phyloP scores from a whole-genome alignment of 2,797 vertebrate species.

The Acanthurus leucopareius region DNA sequence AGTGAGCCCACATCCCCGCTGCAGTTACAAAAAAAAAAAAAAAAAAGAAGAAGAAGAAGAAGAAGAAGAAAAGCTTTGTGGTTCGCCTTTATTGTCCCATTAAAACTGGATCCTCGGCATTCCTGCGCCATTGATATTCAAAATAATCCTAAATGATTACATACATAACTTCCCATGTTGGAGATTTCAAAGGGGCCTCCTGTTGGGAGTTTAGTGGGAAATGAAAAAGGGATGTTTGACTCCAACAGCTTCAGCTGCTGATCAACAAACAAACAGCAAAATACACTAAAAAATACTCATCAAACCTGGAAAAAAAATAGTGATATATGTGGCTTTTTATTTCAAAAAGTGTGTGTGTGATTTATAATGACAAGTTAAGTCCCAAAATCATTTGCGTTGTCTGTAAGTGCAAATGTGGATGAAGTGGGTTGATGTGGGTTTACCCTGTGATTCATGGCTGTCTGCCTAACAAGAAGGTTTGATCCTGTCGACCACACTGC shows the following conservation, averaged over 20 bases:
- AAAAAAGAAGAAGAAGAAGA: conserved; percentile 35
- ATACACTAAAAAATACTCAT: conserved; percentile 30
- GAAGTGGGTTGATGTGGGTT: conserved; percentile 56
- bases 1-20: conserved; percentile 73
- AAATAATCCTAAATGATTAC: conserved; percentile 77
- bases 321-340: conserved; percentile 1
- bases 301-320: not conserved
- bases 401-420: conserved; percentile 32
- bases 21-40: conserved; percentile 59
- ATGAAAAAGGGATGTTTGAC: conserved; percentile 48
- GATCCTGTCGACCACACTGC: conserved; percentile 69
- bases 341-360: not conserved
- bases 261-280: conserved; percentile 47
- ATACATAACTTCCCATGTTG: conserved; percentile 71
- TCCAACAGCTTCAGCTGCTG: conserved; percentile 41
- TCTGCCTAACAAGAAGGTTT: conserved; percentile 61
- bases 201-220: conserved; percentile 48
- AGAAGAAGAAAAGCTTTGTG: conserved; percentile 68
- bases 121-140: conserved; percentile 77
- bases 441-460: conserved; percentile 62
- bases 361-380: conserved; percentile 5
- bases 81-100: conserved; percentile 82
- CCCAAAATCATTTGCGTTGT: conserved; percentile 16
- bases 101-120: conserved; percentile 80
- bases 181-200: conserved; percentile 61